Evolutionary conservation across 2,888 invertebrate genomes (phyloP).

Genomic region (Nomada lathburiana): DNA sequence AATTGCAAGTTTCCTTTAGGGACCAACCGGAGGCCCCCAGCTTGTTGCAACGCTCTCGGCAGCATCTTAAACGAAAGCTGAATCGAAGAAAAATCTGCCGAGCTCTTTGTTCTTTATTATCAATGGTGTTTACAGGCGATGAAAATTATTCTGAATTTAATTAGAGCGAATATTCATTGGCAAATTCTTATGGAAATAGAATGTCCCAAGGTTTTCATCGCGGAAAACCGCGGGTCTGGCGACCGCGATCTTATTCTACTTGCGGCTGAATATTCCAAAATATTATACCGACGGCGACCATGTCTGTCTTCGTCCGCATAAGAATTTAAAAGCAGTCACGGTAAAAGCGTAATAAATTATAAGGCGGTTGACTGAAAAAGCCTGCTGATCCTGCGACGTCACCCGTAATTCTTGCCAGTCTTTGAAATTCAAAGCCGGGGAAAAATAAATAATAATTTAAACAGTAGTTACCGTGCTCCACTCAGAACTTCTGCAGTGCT

Average conservation of each 20-base stretch:
- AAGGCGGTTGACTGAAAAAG: neutral
- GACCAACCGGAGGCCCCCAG: neutral
- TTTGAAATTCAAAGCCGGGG: neutral
- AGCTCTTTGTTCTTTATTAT: neutral
- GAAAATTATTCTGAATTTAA: neutral
- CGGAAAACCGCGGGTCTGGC: neutral
- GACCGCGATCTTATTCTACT: neutral
- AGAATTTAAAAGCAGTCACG: constrained; percentile 6
- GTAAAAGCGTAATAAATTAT: constrained; percentile 20
- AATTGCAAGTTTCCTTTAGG: neutral
- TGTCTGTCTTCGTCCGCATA: neutral
- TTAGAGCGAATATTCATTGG: neutral
- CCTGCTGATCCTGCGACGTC: neutral
- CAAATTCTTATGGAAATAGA: too few species aligned
- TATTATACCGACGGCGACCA: neutral
- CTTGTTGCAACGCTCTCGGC: neutral
- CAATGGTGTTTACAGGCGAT: neutral
- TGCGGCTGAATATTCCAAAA: constrained; percentile 14
- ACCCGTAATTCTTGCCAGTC: neutral
- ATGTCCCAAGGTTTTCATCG: neutral
- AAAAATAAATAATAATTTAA: neutral
- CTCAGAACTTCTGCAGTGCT: neutral
- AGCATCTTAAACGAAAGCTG: neutral
- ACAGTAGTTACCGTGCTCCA: too few species aligned
- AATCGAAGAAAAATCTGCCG: constrained; percentile 15